Percentiles rank a stretch among this genome's conserved stretches.
These are phyloP conservation scores for Physeter macrocephalus DNA, from an alignment of 2,113 vertebrate genomes.

Conservation along the genomic window DNA sequence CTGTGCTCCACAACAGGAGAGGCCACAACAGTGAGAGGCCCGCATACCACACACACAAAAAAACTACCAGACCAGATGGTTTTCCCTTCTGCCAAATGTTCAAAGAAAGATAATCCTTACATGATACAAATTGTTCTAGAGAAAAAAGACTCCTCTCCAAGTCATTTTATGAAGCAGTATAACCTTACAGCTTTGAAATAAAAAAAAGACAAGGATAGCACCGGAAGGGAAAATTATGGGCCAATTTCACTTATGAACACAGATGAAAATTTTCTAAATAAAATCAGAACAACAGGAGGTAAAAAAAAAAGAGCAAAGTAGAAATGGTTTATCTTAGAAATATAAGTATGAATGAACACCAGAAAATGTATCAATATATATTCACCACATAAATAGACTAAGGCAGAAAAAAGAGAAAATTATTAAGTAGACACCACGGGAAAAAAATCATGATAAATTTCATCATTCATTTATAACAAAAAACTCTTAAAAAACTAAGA, in stretches of 20 bases:
- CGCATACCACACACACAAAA: neutral
- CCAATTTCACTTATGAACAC: neutral
- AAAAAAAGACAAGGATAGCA: neutral
- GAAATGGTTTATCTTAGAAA: neutral
- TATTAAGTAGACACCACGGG: neutral
- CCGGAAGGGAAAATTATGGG: neutral
- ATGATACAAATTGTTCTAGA: neutral
- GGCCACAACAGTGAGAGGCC: too few species aligned
- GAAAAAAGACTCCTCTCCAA: neutral
- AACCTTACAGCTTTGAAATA: neutral
- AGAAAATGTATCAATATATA: neutral
- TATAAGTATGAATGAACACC: neutral
- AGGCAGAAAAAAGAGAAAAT: neutral
- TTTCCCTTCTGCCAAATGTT: constrained; percentile 13
- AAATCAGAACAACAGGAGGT: neutral
- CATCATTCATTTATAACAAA: neutral
- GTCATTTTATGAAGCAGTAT: neutral
- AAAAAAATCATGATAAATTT: neutral
- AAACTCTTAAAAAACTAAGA: neutral
- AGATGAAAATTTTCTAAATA: neutral
- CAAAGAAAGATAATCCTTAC: constrained; percentile 3
- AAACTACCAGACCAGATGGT: constrained; percentile 33
- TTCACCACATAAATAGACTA: neutral
- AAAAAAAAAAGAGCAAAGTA: neutral
- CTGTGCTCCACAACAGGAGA: too few species aligned